Percentiles rank a stretch among this genome's conserved stretches.
phyloP scores from a whole-genome alignment of 2,888 invertebrate species.

The Eupithecia insigniata region DNA sequence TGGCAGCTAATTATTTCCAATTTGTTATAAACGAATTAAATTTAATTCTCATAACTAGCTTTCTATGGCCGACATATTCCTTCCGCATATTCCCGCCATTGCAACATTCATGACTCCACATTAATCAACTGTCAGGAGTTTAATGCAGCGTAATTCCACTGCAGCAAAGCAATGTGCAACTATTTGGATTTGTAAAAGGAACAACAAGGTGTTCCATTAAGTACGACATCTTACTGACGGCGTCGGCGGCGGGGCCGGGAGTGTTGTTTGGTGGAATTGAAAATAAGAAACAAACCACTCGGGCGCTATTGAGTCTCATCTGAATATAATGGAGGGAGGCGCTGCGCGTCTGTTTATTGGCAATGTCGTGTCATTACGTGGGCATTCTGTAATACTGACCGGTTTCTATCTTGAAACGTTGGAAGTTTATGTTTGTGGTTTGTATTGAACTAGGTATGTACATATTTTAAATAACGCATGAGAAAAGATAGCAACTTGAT shows the following conservation, averaged over 20 bases:
- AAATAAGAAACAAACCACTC: conserved; percentile 40
- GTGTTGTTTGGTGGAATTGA: conserved; percentile 29
- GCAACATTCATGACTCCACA: conserved; percentile 62
- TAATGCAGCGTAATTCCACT: conserved; percentile 44
- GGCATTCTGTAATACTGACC: conserved; percentile 56
- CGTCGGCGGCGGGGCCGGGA: conserved; percentile 35
- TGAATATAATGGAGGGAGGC: conserved; percentile 78
- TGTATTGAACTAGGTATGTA: conserved; percentile 23
- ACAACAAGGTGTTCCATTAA: conserved; percentile 32
- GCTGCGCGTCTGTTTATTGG: conserved; percentile 60
- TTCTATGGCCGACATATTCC: conserved; percentile 48
- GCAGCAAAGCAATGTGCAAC: conserved; percentile 25
- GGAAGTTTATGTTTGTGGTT: conserved; percentile 11
- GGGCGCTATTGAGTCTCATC: conserved; percentile 67
- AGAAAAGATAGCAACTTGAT: conserved; percentile 1
- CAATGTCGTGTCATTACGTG: conserved; percentile 68
- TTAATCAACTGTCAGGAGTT: conserved; percentile 62
- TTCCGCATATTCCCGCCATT: conserved; percentile 50
- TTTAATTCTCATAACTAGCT: background rate
- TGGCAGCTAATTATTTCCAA: conserved; percentile 6
- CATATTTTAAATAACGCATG: conserved; percentile 31
- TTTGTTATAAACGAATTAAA: background rate
- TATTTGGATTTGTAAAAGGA: conserved; percentile 36
- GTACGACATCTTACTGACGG: conserved; percentile 56
- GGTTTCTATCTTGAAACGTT: conserved; percentile 34